phyloP scores from a whole-genome alignment of 2,888 invertebrate species.

The Mongoloraphidia duomilia region DNA sequence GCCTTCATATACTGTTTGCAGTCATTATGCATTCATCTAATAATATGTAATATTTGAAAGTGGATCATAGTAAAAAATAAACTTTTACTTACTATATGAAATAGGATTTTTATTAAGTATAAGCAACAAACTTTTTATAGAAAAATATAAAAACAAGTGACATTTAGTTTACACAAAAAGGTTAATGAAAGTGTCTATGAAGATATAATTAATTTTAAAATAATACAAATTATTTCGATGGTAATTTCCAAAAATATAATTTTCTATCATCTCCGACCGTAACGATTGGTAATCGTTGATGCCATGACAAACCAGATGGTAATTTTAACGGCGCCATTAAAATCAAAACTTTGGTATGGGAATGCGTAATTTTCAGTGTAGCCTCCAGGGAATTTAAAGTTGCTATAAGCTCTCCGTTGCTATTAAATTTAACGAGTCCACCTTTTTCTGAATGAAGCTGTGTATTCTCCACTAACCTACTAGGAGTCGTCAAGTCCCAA shows the following conservation, averaged over 20 bases:
- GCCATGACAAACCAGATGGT: constrained; percentile 47
- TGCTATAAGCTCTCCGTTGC: constrained; percentile 47
- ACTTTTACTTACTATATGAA: too few species aligned
- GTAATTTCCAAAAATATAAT: constrained; percentile 45
- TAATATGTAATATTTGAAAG: too few species aligned
- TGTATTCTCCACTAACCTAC: constrained; percentile 42
- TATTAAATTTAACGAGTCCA: constrained; percentile 42
- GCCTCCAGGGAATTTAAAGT: constrained; percentile 51
- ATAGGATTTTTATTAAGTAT: too few species aligned
- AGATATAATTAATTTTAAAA: not conserved
- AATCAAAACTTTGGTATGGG: constrained; percentile 39
- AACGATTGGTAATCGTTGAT: constrained; percentile 43
- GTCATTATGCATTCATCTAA: too few species aligned
- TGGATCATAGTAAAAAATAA: too few species aligned
- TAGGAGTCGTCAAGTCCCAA: constrained; percentile 53
- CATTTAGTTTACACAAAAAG: not conserved
- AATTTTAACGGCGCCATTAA: constrained; percentile 37
- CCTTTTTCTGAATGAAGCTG: constrained; percentile 50
- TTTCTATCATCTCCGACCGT: constrained; percentile 44
- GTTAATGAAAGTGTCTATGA: not conserved
- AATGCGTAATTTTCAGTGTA: constrained; percentile 46
- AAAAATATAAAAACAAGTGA: too few species aligned
- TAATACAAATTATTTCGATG: constrained; percentile 22
- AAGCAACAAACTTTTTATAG: too few species aligned
- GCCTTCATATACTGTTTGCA: too few species aligned